phyloP scores from a whole-genome alignment of 2,888 invertebrate genomes.

The Argyra leucocephala region DNA sequence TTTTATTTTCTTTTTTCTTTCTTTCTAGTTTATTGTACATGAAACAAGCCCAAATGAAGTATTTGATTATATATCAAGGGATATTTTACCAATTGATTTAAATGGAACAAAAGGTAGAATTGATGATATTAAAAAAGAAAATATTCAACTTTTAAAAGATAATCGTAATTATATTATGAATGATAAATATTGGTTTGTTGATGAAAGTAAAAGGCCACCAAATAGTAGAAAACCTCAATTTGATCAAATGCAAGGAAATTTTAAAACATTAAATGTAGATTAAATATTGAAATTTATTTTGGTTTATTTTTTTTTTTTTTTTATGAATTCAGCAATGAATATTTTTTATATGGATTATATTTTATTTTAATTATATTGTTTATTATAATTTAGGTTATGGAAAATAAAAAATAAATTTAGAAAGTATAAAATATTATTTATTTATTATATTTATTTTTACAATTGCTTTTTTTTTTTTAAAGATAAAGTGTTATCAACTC shows the following conservation, averaged over 20 bases:
- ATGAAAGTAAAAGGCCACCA: constrained; percentile 36
- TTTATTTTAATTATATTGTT: background rate
- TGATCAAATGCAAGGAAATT: constrained; percentile 10
- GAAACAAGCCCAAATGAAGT: constrained; percentile 49
- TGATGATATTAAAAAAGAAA: constrained; percentile 40
- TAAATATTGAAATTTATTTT: background rate
- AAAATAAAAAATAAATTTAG: too few relatives aligned
- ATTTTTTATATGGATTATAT: background rate
- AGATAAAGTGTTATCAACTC: too few relatives aligned
- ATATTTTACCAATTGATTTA: constrained; percentile 53
- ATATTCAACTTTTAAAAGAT: constrained; percentile 37
- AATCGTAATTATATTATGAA: constrained; percentile 50
- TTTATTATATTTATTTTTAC: too few relatives aligned
- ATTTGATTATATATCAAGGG: constrained; percentile 49
- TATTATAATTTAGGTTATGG: background rate
- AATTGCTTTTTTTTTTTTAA: too few relatives aligned
- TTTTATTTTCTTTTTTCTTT: background rate
- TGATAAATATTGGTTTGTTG: constrained; percentile 52
- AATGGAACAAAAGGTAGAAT: constrained; percentile 49
- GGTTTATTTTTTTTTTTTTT: background rate
- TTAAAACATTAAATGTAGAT: background rate
- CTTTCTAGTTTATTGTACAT: constrained; percentile 48
- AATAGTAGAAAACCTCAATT: background rate
- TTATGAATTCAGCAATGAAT: background rate
- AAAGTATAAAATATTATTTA: too few relatives aligned